Base-by-base conservation (phyloP, 2,888 invertebrate genomes). In the Spilarctia lutea region DNA sequence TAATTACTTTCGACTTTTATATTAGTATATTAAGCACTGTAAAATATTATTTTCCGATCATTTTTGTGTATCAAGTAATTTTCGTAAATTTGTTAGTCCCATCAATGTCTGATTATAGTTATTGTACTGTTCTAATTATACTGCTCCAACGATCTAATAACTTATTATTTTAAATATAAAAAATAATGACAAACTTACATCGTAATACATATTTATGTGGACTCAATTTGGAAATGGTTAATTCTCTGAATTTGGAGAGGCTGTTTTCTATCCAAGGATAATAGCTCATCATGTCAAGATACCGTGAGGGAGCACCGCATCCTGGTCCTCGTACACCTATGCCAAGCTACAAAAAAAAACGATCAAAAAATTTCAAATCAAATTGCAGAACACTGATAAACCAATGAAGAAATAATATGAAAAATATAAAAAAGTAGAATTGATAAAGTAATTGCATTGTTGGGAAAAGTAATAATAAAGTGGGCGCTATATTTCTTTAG, bases 281-380 rank as follows among this genome's bases (percentile, higher is more conserved):
- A 87, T 94, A 94, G 81, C 88, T 90, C 87, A 91, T 87, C 90
- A 93, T 91, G 84, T 94, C 94, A 18, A 94, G 84, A 83, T 85
- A 94, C 1, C 94, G 89, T 0, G 94, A 86, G 0, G 94, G 94
- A 0, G 93, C 94, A 0, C 91, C 90, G 77, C 94, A 94, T 1
- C 94, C 94, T 0, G 94, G 94, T 0, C 94, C 94, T 0, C 92
- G 86, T 0, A 92, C 90, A 0, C 93, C 91, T 20, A 94, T 16
- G 0, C 94, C 94, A 24, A 94, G 73, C 94, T 94, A 79, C 45
- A 66, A 33, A 66, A 39, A n/a, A 10, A 10, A n/a, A 56, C 52
- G 2, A n/a, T 0, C 0, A 56, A n/a, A n/a, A n/a, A 24, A 52
- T 52, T 52, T 52, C 24, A 52, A 24, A 24, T 52, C 16, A 0